Evolutionary conservation across 2,888 invertebrate genomes (phyloP).

Genomic region (Abscondita cerata): DNA sequence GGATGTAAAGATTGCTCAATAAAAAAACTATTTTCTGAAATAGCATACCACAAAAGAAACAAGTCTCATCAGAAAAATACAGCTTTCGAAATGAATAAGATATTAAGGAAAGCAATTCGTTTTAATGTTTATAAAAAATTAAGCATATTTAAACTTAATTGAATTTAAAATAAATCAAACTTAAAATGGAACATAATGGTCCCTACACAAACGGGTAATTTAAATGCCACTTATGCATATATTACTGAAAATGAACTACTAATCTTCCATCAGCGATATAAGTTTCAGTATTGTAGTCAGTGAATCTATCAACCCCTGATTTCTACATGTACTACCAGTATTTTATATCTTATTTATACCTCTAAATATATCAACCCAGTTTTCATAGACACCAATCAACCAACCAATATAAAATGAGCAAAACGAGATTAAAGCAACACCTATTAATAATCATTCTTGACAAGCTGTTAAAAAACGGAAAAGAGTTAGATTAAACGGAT

Average conservation of each 20-base stretch:
- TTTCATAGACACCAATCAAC: background rate
- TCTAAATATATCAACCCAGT: background rate
- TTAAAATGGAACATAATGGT: background rate
- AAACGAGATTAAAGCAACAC: too few relatives aligned
- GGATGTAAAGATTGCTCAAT: too few relatives aligned
- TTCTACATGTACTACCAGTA: background rate
- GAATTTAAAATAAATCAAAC: background rate
- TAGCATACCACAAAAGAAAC: too few relatives aligned
- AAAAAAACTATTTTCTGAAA: too few relatives aligned
- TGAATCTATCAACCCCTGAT: background rate
- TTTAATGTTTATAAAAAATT: too few relatives aligned
- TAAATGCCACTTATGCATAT: too few relatives aligned
- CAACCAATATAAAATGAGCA: too few relatives aligned
- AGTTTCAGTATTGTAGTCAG: background rate
- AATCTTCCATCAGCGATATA: background rate
- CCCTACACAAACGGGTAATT: background rate
- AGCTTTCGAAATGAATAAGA: too few relatives aligned
- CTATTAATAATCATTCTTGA: background rate
- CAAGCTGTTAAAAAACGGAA: background rate
- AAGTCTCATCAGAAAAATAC: too few relatives aligned
- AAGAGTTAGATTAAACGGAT: background rate
- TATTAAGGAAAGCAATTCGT: too few relatives aligned
- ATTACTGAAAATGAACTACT: too few relatives aligned
- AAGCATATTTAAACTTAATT: background rate
- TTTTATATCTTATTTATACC: background rate